phyloP scores from a whole-genome alignment of 2,113 vertebrate genomes.

The Equus quagga region DNA sequence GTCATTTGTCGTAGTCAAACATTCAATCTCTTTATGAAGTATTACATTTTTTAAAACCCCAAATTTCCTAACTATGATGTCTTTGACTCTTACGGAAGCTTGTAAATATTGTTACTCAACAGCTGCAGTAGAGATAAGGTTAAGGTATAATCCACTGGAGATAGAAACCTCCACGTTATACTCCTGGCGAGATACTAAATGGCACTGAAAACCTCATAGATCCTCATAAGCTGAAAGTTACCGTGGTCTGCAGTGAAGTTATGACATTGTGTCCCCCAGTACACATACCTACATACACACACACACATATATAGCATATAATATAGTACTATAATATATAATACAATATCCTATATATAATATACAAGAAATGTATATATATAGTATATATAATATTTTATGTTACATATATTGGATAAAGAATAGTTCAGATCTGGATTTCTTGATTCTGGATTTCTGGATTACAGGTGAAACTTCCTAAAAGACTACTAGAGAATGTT shows the following conservation, averaged over 20 bases:
- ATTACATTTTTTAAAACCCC: background rate
- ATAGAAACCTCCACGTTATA: background rate
- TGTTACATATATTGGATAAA: background rate
- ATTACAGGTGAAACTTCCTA: background rate
- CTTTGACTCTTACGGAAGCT: background rate
- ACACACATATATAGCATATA: no score
- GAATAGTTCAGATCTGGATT: background rate
- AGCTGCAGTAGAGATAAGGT: background rate
- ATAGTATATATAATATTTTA: background rate
- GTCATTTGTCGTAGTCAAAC: background rate
- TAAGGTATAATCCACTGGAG: background rate
- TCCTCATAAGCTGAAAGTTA: background rate
- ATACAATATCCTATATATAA: background rate
- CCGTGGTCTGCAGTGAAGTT: background rate
- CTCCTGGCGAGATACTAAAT: background rate
- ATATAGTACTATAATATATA: background rate
- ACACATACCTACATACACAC: background rate
- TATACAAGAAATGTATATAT: background rate
- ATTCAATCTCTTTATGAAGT: background rate
- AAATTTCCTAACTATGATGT: background rate
- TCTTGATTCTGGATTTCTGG: background rate
- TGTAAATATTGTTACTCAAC: background rate
- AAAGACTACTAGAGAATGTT: background rate
- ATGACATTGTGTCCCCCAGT: background rate
- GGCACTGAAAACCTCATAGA: rapidly evolving